Evolutionary conservation across 2,113 vertebrate genomes (phyloP).

Genomic region (Myiozetetes cayanensis): DNA sequence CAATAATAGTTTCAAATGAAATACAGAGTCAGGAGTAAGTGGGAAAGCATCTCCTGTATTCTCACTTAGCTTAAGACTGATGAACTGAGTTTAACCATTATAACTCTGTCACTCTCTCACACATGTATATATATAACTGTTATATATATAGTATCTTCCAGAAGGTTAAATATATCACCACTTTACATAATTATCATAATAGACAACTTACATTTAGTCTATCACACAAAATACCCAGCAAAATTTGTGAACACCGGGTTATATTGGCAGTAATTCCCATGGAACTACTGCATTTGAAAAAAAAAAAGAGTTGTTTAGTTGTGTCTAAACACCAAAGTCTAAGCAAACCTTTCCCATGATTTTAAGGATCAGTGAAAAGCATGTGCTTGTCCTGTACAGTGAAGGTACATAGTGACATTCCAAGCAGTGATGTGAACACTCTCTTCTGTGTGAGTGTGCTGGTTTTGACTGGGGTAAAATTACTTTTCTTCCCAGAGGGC

Average conservation of each 20-base stretch:
- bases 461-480: background rate
- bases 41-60: background rate
- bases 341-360: background rate
- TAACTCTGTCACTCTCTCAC: background rate
- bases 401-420: background rate
- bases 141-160: constrained; percentile 1
- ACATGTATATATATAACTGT: background rate
- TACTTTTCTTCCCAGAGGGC: background rate
- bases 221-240: background rate
- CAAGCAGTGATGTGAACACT: background rate
- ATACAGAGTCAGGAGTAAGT: background rate
- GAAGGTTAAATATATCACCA: background rate
- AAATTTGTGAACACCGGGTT: background rate
- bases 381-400: accelerated
- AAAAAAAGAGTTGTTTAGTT: background rate
- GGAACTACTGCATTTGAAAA: background rate
- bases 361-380: background rate
- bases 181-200: constrained; percentile 26
- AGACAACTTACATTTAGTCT: constrained; percentile 11
- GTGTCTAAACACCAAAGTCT: background rate
- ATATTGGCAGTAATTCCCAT: background rate
- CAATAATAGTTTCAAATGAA: background rate
- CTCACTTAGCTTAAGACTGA: background rate
- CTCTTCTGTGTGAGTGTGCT: background rate
- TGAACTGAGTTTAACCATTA: background rate